A percentile compares a stretch with the other conserved stretches of the same genome.
phyloP scores from a whole-genome alignment of 2,797 vertebrate genomes.

The Pterois miles region DNA sequence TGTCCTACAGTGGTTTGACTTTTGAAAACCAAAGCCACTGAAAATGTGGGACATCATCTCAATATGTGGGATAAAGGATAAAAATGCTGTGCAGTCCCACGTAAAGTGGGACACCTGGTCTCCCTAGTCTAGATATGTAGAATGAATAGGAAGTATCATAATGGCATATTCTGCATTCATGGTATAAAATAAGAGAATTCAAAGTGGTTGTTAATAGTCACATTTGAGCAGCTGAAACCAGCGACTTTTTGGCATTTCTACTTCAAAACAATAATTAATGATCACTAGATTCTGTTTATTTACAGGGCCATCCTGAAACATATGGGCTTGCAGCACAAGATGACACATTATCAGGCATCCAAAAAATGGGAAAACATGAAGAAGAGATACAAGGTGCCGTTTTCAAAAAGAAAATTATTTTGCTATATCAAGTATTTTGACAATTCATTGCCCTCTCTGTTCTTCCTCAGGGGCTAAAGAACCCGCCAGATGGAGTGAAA shows the following conservation, averaged over 20 bases:
- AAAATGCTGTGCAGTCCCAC: too few relatives aligned
- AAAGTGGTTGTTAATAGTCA: not conserved
- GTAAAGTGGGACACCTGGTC: too few relatives aligned
- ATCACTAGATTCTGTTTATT: not conserved
- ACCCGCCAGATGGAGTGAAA: slow-evolving; percentile 69
- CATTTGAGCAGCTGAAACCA: not conserved
- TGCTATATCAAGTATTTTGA: not conserved
- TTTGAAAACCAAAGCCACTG: too few relatives aligned
- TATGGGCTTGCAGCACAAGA: slow-evolving; percentile 77
- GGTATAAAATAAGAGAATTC: not conserved
- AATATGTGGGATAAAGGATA: too few relatives aligned
- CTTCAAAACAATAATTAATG: not conserved
- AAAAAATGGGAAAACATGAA: slow-evolving; percentile 85
- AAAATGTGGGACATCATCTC: too few relatives aligned
- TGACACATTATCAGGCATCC: slow-evolving; percentile 77
- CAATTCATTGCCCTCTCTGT: not conserved
- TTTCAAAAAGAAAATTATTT: not conserved
- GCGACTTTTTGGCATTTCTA: not conserved
- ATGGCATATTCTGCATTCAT: not conserved
- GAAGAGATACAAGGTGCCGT: slow-evolving; percentile 78
- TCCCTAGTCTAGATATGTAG: not conserved
- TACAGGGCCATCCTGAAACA: slow-evolving; percentile 78
- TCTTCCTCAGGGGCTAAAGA: slow-evolving; percentile 72
- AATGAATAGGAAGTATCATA: not conserved
- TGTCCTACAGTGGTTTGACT: too few relatives aligned